Evolutionary conservation across 2,888 invertebrate genomes (phyloP).

Genomic region (Noctuana brunneofusca): DNA sequence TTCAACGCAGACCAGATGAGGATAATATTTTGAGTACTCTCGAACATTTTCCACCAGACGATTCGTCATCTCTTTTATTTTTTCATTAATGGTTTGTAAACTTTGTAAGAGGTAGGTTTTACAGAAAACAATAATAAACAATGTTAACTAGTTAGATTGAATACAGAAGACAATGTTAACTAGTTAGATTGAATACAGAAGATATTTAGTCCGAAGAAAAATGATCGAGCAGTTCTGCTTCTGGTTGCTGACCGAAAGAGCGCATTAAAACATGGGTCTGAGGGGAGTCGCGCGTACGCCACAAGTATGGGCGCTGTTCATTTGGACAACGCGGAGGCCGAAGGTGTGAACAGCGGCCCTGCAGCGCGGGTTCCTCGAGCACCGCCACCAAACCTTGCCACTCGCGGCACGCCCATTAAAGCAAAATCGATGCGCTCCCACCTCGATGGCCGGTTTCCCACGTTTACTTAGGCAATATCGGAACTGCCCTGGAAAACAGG

Average conservation of each 20-base stretch:
- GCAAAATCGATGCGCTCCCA: constrained; percentile 77
- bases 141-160: too few species aligned
- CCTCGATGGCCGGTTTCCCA: constrained; percentile 77
- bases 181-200: too few species aligned
- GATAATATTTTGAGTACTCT: background rate
- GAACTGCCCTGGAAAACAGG: constrained; percentile 77
- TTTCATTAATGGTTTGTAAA: background rate
- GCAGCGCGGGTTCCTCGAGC: constrained; percentile 76
- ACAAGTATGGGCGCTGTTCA: constrained; percentile 79
- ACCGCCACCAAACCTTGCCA: constrained; percentile 80
- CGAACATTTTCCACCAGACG: constrained; percentile 1
- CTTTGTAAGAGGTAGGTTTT: too few species aligned
- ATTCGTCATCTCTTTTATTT: background rate
- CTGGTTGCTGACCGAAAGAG: constrained; percentile 1
- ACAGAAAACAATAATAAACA: too few species aligned
- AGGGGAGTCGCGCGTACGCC: constrained; percentile 77
- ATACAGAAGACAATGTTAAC: background rate
- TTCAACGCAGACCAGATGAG: background rate
- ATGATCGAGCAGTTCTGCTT: background rate
- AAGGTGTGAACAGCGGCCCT: constrained; percentile 78
- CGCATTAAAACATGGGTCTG: constrained; percentile 70
- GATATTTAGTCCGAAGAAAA: background rate
- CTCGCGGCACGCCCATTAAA: constrained; percentile 78
- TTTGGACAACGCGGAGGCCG: constrained; percentile 75
- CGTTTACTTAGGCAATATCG: constrained; percentile 78